Evolutionary conservation across 2,888 invertebrate species (phyloP).

Genomic region (Drosophila prolongata): DNA sequence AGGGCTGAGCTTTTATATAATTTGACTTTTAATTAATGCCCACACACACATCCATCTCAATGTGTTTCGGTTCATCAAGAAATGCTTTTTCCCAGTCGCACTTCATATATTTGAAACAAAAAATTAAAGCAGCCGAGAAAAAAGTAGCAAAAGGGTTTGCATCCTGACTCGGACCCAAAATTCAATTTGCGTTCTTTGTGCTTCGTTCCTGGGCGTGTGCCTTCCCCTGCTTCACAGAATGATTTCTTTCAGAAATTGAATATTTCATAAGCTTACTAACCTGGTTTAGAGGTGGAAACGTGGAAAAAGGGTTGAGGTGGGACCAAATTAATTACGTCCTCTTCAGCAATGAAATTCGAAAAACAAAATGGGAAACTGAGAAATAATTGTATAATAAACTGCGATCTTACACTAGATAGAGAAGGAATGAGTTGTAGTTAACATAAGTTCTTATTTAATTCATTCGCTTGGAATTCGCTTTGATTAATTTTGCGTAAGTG

Average conservation of each 20-base stretch:
- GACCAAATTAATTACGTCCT: conserved; percentile 62
- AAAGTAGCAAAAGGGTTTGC: conserved; percentile 36
- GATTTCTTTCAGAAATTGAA: conserved; percentile 62
- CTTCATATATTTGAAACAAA: conserved; percentile 14
- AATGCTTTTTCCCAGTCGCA: conserved; percentile 11
- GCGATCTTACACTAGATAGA: conserved; percentile 55
- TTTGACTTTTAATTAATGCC: conserved; percentile 74
- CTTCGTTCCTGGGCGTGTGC: conserved; percentile 23
- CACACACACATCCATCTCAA: conserved; percentile 34
- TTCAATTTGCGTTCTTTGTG: conserved; percentile 67
- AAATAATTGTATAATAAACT: conserved; percentile 59
- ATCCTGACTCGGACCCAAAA: conserved; percentile 49
- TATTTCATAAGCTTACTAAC: conserved; percentile 38
- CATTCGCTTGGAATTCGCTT: too few species aligned
- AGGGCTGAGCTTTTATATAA: conserved; percentile 51
- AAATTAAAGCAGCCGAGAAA: conserved; percentile 7
- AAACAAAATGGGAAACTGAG: too few species aligned
- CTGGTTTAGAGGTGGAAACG: conserved; percentile 12
- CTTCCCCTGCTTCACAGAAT: conserved; percentile 17
- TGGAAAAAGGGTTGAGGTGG: conserved; percentile 35
- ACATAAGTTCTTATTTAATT: too few species aligned
- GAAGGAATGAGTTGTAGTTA: too few species aligned
- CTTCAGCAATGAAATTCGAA: conserved; percentile 66
- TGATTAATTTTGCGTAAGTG: too few species aligned
- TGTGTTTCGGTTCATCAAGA: conserved; percentile 28